Conservation (phyloP, 2,797 vertebrate species). For the Betta splendens region DNA sequence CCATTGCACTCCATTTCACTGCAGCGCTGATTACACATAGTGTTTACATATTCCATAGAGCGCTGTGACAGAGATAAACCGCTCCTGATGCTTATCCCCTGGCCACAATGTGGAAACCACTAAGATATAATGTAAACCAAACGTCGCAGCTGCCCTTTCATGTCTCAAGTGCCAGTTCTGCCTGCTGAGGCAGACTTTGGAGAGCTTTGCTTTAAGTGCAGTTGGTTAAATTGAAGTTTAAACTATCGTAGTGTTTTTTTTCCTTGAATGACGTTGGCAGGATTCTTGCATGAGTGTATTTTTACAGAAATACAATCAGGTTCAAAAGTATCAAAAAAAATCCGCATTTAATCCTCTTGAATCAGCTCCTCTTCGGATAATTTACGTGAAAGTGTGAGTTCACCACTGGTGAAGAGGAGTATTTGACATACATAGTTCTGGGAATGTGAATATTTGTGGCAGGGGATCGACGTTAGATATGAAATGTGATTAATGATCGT, state of each 20-base stretch:
- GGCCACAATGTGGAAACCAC: slow-evolving; percentile 80
- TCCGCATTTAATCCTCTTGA: not conserved
- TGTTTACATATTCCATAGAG: slow-evolving; percentile 84
- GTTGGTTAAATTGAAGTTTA: slow-evolving; percentile 52
- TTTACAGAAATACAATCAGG: slow-evolving; percentile 9
- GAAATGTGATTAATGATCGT: slow-evolving; percentile 74
- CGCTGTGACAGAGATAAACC: slow-evolving; percentile 80
- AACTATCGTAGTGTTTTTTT: slow-evolving; percentile 23
- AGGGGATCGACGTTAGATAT: slow-evolving; percentile 61
- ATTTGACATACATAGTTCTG: slow-evolving; percentile 50
- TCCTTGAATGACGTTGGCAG: slow-evolving; percentile 33
- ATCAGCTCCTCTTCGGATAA: slow-evolving; percentile 14
- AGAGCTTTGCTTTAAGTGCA: slow-evolving; percentile 63
- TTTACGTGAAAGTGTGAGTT: slow-evolving; percentile 37
- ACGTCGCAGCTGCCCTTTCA: slow-evolving; percentile 76
- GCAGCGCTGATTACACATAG: slow-evolving; percentile 73
- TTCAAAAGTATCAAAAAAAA: slow-evolving; percentile 7
- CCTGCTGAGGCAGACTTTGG: slow-evolving; percentile 63
- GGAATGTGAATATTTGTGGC: slow-evolving; percentile 47
- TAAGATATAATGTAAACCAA: slow-evolving; percentile 82
- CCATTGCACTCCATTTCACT: slow-evolving; percentile 59
- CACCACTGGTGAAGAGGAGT: slow-evolving; percentile 13
- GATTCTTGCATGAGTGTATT: slow-evolving; percentile 25
- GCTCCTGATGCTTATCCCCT: slow-evolving; percentile 82
- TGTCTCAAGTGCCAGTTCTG: slow-evolving; percentile 78